These are phyloP conservation scores for Drosophila suboccidentalis DNA, from an alignment of 2,888 invertebrate genomes.

Conservation along the genomic window DNA sequence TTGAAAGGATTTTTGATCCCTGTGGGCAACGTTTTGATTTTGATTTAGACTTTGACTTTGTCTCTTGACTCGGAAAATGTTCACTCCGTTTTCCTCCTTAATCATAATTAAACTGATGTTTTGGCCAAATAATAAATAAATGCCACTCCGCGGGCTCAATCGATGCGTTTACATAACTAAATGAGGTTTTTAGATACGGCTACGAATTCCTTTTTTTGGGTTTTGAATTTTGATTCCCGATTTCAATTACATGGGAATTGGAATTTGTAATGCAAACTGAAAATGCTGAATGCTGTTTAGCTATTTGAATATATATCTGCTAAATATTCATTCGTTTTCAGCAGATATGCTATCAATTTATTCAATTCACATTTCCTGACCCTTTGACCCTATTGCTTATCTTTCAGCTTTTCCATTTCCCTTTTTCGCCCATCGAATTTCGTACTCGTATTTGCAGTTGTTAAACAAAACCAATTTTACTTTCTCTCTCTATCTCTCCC, in stretches of 20 bases:
- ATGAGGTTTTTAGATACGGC: constrained; percentile 1
- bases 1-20: constrained; percentile 68
- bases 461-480: constrained; percentile 25
- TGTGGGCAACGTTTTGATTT: constrained; percentile 17
- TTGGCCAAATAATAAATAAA: constrained; percentile 6
- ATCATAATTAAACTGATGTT: constrained; percentile 65
- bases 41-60: not conserved
- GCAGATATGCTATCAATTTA: constrained; percentile 57
- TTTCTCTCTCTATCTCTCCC: no score
- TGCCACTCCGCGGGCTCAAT: constrained; percentile 7
- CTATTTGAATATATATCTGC: constrained; percentile 3
- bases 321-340: constrained; percentile 8
- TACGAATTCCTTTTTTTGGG: not conserved
- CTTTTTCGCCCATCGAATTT: constrained; percentile 7
- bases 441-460: constrained; percentile 22
- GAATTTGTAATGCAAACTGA: constrained; percentile 8
- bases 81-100: constrained; percentile 11
- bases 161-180: constrained; percentile 28
- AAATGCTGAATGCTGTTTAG: not conserved
- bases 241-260: constrained; percentile 32
- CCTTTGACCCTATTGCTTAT: constrained; percentile 32
- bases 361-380: constrained; percentile 42
- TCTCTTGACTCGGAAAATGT: not conserved
- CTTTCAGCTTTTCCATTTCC: constrained; percentile 41
- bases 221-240: not conserved